A percentile compares a stretch with the other conserved stretches of the same genome.
phyloP scores from a whole-genome alignment of 2,113 vertebrate genomes.

The Acanthisitta chloris region DNA sequence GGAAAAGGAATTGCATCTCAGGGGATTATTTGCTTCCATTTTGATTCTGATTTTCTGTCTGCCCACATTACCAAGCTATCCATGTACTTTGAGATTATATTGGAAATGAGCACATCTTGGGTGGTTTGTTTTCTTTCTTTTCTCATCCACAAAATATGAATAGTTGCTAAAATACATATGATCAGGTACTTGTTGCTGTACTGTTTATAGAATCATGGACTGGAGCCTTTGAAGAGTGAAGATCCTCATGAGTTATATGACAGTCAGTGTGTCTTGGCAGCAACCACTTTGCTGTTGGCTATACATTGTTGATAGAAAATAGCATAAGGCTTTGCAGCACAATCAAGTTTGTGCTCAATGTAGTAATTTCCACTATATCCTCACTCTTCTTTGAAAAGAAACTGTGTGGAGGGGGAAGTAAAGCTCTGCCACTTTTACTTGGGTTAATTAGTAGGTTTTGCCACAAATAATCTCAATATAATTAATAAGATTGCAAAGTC shows the following conservation, averaged over 20 bases:
- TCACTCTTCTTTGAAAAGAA: background rate
- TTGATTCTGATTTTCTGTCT: background rate
- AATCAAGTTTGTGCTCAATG: background rate
- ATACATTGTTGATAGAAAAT: rapidly evolving
- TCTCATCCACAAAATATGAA: too few species aligned
- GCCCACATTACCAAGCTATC: background rate
- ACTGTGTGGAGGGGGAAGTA: background rate
- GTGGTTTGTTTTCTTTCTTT: background rate
- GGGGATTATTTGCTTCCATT: background rate
- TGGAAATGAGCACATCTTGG: background rate
- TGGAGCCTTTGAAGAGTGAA: background rate
- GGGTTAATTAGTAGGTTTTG: background rate
- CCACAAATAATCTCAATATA: background rate
- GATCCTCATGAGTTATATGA: background rate
- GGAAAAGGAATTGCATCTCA: background rate
- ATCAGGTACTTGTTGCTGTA: background rate
- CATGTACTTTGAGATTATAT: background rate
- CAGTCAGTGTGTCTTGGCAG: background rate
- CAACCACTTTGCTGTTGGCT: background rate
- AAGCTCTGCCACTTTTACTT: background rate
- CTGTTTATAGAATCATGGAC: background rate
- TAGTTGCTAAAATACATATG: background rate
- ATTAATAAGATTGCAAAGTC: background rate
- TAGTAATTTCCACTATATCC: background rate
- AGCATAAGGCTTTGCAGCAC: background rate